Percentiles rank a stretch among this genome's conserved stretches.
Evolutionary conservation across 2,888 invertebrate species (phyloP).

Genomic region (Dryomyza anilis): DNA sequence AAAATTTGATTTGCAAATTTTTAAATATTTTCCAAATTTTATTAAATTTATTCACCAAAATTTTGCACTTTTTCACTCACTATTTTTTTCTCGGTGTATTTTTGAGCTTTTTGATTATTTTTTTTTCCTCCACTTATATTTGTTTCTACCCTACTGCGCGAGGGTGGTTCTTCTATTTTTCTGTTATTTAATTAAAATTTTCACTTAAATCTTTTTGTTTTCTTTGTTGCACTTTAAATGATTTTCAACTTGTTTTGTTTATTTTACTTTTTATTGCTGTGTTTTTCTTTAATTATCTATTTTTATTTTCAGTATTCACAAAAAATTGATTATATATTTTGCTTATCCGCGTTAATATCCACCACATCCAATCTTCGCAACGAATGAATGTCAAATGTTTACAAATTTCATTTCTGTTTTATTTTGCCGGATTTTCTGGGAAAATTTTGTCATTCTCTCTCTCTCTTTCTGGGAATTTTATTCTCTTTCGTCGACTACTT

Average conservation of each 20-base stretch:
- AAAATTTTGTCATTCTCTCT: too few relatives aligned
- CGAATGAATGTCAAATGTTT: too few relatives aligned
- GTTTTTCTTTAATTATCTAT: neutral
- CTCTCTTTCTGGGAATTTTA: too few relatives aligned
- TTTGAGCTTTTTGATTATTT: neutral
- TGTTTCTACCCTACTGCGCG: conserved; percentile 6
- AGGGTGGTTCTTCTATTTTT: neutral
- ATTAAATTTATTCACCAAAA: conserved; percentile 5
- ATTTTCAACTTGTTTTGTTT: neutral
- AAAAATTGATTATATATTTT: too few relatives aligned
- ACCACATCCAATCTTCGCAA: too few relatives aligned
- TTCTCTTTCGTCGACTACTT: too few relatives aligned
- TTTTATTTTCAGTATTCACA: too few relatives aligned
- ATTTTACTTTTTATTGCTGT: neutral
- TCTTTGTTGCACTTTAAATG: neutral
- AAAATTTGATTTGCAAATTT: conserved; percentile 16
- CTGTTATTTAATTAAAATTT: conserved; percentile 14
- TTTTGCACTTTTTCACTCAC: conserved; percentile 4
- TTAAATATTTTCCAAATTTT: neutral
- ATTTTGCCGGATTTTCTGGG: too few relatives aligned
- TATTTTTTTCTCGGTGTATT: neutral
- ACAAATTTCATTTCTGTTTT: too few relatives aligned
- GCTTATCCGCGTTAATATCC: too few relatives aligned
- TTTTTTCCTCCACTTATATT: conserved; percentile 26
- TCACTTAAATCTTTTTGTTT: neutral